phyloP scores from a whole-genome alignment of 2,888 invertebrate genomes.

The Lomographa bimaculata region DNA sequence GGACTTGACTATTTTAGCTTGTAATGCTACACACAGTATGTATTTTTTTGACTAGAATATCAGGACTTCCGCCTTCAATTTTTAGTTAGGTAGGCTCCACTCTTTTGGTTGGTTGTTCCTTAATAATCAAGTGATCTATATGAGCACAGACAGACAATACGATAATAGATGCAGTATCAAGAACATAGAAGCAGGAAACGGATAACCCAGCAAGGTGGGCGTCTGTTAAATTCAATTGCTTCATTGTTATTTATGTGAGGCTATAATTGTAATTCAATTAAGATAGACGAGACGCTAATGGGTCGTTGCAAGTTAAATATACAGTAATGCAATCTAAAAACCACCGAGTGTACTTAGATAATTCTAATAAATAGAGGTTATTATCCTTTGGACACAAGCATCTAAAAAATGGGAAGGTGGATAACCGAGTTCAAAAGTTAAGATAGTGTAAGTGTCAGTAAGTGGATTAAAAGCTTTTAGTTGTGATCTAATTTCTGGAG shows the following conservation, averaged over 20 bases:
- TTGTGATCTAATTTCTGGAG: slow-evolving; percentile 22
- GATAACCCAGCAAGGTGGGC: slow-evolving; percentile 41
- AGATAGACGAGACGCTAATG: slow-evolving; percentile 34
- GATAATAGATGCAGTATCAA: slow-evolving; percentile 17
- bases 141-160: too few relatives aligned
- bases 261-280: slow-evolving; percentile 66
- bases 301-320: slow-evolving; percentile 1
- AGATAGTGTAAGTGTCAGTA: not conserved
- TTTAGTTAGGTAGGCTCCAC: too few relatives aligned
- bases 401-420: slow-evolving; percentile 19
- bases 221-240: slow-evolving; percentile 56
- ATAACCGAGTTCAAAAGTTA: slow-evolving; percentile 13
- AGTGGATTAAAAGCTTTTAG: slow-evolving; percentile 23
- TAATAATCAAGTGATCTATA: too few relatives aligned
- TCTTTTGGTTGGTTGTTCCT: too few relatives aligned
- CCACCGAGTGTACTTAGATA: slow-evolving; percentile 1
- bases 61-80: too few relatives aligned
- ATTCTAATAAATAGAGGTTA: not conserved
- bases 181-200: slow-evolving; percentile 32
- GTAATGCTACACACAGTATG: too few relatives aligned
- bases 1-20: too few relatives aligned
- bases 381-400: slow-evolving; percentile 5
- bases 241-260: slow-evolving; percentile 71
- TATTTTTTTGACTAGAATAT: too few relatives aligned
- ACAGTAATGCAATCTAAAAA: slow-evolving; percentile 8